Evolutionary conservation across 2,113 vertebrate species (phyloP), one percentile per base, ranked within the genome.

Genomic region (Actenoides hombroni): DNA sequence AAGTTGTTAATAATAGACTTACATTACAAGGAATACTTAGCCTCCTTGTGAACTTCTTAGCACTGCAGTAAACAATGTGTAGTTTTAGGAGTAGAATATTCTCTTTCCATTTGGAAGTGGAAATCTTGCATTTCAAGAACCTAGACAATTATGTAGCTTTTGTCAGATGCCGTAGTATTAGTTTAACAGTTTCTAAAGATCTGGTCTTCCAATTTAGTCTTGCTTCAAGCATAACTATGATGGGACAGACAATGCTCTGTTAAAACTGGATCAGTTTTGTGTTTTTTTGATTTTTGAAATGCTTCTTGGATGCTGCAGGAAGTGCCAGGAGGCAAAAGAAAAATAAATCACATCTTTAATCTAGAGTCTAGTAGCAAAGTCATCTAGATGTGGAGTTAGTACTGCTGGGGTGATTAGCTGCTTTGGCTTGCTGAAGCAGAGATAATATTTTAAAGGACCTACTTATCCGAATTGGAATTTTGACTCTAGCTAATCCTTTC

Each of bases 401-500:
- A 42, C 35, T 87, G 81, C 87, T 85, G 70, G 59, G 29, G 61
- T 76, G 78, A 96, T 95, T 92, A 94, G 67, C 84, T 88, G 13
- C 93, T 94, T 91, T 85, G 87, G 78, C 85, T 91, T 87, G 87
- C 82, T 91, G 92, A 91, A 83, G 70, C 68, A 83, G 84, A 94
- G 93, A 85, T 94, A 88, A 94, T 86, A 77, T 87, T 95, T 83
- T 83, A 76, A 95, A 94, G 90, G 93, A 69, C 84, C 81, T 91
- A 16, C 70, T 97, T 95, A 94, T 76, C 95, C 9, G 1, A 95
- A 16, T 37, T 85, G 89, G 95, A 95, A 95, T 95, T 96, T 61
- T 95, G 93, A 96, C 95, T 97, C 84, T 10, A 80, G 81, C 67
- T 95, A 96, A 96, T 97, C 88, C 86, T 90, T 90, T 81, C 88